Evolutionary conservation across 2,797 vertebrate species (phyloP).

Genomic region (Sebastes trivittatus): DNA sequence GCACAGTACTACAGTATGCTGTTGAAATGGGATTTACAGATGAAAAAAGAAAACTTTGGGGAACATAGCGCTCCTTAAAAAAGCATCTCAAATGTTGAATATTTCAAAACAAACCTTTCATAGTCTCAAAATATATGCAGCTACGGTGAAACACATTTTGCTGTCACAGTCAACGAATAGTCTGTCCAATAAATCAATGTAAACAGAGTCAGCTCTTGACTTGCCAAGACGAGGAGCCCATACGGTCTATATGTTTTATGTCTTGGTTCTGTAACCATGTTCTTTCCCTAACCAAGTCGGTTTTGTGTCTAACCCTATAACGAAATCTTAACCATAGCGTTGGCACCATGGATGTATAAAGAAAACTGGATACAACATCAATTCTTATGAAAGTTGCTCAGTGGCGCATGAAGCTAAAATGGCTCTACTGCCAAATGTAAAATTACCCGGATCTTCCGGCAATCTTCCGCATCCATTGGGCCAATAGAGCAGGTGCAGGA

Average conservation of each 20-base stretch:
- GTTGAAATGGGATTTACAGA: constrained; percentile 6
- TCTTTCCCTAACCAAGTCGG: not conserved
- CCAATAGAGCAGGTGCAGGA: too few relatives aligned
- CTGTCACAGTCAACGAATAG: not conserved
- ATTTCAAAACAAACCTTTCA: not conserved
- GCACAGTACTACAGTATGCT: not conserved
- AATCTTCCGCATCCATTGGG: too few relatives aligned
- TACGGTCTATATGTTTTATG: not conserved
- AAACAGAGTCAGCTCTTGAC: not conserved
- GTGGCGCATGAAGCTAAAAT: too few relatives aligned
- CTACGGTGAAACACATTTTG: not conserved
- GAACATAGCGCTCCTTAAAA: not conserved
- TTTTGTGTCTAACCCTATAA: not conserved
- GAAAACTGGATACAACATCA: too few relatives aligned
- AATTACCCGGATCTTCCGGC: too few relatives aligned
- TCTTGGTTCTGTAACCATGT: not conserved
- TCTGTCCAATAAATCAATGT: not conserved
- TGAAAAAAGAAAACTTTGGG: constrained; percentile 22
- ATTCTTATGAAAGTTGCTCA: too few relatives aligned
- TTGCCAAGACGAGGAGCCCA: not conserved
- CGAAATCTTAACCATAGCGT: too few relatives aligned
- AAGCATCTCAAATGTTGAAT: constrained; percentile 2
- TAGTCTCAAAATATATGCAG: not conserved
- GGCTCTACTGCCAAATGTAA: accelerated
- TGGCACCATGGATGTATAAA: too few relatives aligned